A percentile compares a stretch with the other conserved stretches of the same genome.
Evolutionary conservation across 2,888 invertebrate genomes (phyloP).

Genomic region (Sipunculus nudus): DNA sequence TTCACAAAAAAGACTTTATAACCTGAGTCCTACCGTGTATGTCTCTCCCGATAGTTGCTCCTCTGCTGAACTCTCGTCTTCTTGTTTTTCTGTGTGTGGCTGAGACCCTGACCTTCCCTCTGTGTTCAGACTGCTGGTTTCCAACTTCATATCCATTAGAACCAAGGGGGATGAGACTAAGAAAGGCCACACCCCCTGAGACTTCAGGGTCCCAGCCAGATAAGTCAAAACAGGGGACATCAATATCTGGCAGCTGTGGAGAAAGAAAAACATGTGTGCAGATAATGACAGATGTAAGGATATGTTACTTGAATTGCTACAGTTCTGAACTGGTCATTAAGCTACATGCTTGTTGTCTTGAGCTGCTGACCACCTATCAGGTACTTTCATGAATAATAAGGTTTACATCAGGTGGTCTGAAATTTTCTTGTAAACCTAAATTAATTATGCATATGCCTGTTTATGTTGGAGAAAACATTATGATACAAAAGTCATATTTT

Average conservation of each 20-base stretch:
- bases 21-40: conserved; percentile 49
- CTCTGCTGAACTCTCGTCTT: conserved; percentile 40
- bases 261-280: not conserved
- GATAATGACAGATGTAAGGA: not conserved
- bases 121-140: conserved; percentile 22
- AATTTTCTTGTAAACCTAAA: too few relatives aligned
- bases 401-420: too few relatives aligned
- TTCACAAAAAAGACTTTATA: too few relatives aligned
- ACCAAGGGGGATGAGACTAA: conserved; percentile 44
- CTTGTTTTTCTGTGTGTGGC: conserved; percentile 47
- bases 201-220: conserved; percentile 48
- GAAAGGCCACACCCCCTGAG: conserved; percentile 46
- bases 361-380: too few relatives aligned
- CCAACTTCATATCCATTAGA: conserved; percentile 24
- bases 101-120: conserved; percentile 47
- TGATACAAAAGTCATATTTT: too few relatives aligned
- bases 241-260: conserved; percentile 35
- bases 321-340: too few relatives aligned
- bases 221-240: conserved; percentile 45
- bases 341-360: too few relatives aligned
- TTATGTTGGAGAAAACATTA: too few relatives aligned
- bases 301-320: too few relatives aligned
- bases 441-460: too few relatives aligned
- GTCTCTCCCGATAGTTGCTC: conserved; percentile 46
- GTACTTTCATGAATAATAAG: too few relatives aligned